phyloP scores from a whole-genome alignment of 1,140 invertebrate species.

The Oscheius sp. region DNA sequence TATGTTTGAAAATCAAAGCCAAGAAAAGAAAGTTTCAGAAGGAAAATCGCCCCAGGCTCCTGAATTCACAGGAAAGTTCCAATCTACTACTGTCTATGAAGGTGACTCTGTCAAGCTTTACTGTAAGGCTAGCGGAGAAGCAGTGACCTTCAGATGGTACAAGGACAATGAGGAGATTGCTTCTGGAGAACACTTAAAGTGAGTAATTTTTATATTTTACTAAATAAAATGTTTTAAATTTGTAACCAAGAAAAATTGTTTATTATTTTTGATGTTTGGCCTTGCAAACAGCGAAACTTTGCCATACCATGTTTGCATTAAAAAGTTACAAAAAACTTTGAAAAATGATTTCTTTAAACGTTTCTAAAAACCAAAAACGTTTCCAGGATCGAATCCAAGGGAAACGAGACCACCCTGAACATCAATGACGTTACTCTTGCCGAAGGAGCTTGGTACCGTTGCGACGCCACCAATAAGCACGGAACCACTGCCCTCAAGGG shows the following conservation, averaged over 20 bases:
- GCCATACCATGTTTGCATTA: no score
- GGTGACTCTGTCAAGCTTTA: slow-evolving; percentile 47
- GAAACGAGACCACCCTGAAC: slow-evolving; percentile 40
- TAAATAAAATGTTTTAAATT: not conserved
- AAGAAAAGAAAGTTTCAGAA: slow-evolving; percentile 17
- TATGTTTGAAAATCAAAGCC: slow-evolving; percentile 12
- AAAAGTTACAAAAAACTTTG: no score
- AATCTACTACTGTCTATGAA: slow-evolving; percentile 44
- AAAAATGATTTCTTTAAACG: no score
- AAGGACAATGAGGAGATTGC: slow-evolving; percentile 34
- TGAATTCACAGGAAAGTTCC: slow-evolving; percentile 47
- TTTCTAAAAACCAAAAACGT: not conserved
- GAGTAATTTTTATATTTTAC: not conserved
- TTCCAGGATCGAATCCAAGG: slow-evolving; percentile 35
- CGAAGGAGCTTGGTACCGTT: slow-evolving; percentile 50
- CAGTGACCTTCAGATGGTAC: slow-evolving; percentile 38
- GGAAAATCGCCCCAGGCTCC: slow-evolving; percentile 37
- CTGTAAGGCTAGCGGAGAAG: slow-evolving; percentile 46
- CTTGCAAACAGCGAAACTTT: no score
- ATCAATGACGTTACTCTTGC: slow-evolving; percentile 40
- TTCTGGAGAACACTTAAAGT: slow-evolving; percentile 20
- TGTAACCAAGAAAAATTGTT: not conserved
- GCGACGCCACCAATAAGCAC: slow-evolving; percentile 43
- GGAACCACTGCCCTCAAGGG: slow-evolving; percentile 47
- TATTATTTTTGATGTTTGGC: no score